These are phyloP conservation scores for Notechis scutatus DNA, from an alignment of 2,113 vertebrate genomes.

Conservation along the genomic window DNA sequence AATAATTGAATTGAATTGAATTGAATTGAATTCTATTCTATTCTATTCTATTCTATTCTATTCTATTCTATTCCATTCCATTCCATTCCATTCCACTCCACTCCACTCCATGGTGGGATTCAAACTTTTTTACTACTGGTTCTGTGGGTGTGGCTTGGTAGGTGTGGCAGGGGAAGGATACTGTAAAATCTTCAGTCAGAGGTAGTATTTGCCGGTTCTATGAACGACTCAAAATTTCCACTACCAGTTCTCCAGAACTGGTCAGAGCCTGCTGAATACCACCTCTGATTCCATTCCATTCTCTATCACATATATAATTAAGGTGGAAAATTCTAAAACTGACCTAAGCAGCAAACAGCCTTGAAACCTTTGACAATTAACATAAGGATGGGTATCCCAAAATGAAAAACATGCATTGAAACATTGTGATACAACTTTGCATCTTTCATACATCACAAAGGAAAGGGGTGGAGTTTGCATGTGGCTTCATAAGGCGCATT, in stretches of 20 bases:
- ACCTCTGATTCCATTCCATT: not conserved
- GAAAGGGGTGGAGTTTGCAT: not conserved
- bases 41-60: too few relatives aligned
- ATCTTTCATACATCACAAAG: not conserved
- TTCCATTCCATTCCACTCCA: too few relatives aligned
- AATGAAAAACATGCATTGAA: not conserved
- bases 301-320: not conserved
- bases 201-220: too few relatives aligned
- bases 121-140: too few relatives aligned
- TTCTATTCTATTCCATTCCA: not conserved
- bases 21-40: too few relatives aligned
- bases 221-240: too few relatives aligned
- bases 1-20: not conserved
- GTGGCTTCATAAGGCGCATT: not conserved
- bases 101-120: not conserved
- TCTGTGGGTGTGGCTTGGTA: too few relatives aligned
- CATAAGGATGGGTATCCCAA: not conserved
- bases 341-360: not conserved
- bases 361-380: not conserved
- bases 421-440: not conserved
- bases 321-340: not conserved
- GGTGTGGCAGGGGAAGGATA: too few relatives aligned
- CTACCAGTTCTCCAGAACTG: too few relatives aligned
- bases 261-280: too few relatives aligned
- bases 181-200: too few relatives aligned